Evolutionary conservation across 2,888 invertebrate genomes (phyloP).

Genomic region (Lissocephala sabroskyi): DNA sequence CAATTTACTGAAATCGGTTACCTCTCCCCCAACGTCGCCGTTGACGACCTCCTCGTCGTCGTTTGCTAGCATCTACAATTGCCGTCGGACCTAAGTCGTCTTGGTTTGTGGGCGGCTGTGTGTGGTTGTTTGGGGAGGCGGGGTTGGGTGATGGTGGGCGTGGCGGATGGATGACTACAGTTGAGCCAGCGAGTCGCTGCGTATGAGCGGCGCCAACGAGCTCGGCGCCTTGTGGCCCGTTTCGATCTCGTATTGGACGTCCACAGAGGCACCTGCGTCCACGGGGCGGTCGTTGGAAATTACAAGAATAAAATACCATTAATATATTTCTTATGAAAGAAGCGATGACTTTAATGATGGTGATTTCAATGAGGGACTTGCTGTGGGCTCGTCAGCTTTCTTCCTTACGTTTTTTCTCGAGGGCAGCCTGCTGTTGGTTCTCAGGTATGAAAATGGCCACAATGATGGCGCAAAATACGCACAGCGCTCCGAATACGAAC

Average conservation of each 20-base stretch:
- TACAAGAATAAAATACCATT: background rate
- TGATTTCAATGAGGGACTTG: background rate
- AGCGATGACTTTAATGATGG: background rate
- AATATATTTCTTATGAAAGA: too few species aligned
- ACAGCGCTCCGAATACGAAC: slow-evolving; percentile 96
- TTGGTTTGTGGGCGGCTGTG: slow-evolving; percentile 18
- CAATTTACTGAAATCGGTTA: slow-evolving; percentile 13
- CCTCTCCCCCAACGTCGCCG: too few species aligned
- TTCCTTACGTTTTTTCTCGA: slow-evolving; percentile 77
- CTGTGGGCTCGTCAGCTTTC: slow-evolving; percentile 7
- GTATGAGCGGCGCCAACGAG: slow-evolving; percentile 85
- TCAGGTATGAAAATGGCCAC: slow-evolving; percentile 92
- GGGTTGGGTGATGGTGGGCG: slow-evolving; percentile 1
- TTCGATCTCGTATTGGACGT: slow-evolving; percentile 87
- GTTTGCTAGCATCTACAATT: too few species aligned
- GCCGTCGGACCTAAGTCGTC: too few species aligned
- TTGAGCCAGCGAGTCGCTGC: slow-evolving; percentile 82
- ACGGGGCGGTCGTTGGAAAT: too few species aligned
- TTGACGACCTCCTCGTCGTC: too few species aligned
- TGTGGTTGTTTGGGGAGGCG: slow-evolving; percentile 18
- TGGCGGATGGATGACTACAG: slow-evolving; percentile 74
- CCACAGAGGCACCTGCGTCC: slow-evolving; percentile 78
- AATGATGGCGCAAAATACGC: slow-evolving; percentile 95
- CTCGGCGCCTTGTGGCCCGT: slow-evolving; percentile 84
- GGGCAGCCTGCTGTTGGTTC: slow-evolving; percentile 74